These are phyloP conservation scores for Mycalesis mineus DNA, from an alignment of 2,888 invertebrate genomes.

Conservation along the genomic window DNA sequence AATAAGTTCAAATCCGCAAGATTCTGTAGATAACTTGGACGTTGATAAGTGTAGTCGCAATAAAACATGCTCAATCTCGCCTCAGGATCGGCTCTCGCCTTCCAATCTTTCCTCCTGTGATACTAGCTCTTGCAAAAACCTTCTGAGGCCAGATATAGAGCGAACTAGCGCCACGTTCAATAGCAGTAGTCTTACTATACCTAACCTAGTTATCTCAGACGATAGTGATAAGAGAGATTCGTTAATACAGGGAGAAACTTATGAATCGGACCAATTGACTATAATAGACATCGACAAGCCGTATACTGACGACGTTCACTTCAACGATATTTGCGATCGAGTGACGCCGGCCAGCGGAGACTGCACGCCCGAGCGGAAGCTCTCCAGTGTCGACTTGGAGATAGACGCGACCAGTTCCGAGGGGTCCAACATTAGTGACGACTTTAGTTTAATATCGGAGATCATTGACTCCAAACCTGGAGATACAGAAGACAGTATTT, in stretches of 20 bases:
- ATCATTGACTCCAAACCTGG: conserved; percentile 77
- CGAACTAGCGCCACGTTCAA: conserved; percentile 45
- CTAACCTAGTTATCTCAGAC: conserved; percentile 71
- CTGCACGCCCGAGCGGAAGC: conserved; percentile 62
- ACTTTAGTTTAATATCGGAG: conserved; percentile 84
- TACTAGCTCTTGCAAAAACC: conserved; percentile 70
- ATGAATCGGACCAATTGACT: conserved; percentile 81
- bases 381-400: conserved; percentile 65
- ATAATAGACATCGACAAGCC: conserved; percentile 81
- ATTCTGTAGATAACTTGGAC: conserved; percentile 49
- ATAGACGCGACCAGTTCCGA: conserved; percentile 80
- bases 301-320: conserved; percentile 69
- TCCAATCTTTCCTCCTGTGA: conserved; percentile 70
- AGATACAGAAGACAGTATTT: conserved; percentile 66
- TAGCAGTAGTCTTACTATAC: conserved; percentile 71
- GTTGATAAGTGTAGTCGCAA: conserved; percentile 52
- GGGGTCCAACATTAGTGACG: conserved; percentile 82
- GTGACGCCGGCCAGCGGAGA: conserved; percentile 61
- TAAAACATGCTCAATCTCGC: conserved; percentile 54
- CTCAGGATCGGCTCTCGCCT: conserved; percentile 60
- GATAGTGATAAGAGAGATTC: conserved; percentile 67
- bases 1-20: conserved; percentile 60
- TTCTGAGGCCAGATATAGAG: conserved; percentile 55
- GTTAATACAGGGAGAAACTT: conserved; percentile 72
- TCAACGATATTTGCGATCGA: conserved; percentile 52